Conservation (phyloP, 2,113 vertebrate genomes). For the Electrona antarctica region DNA sequence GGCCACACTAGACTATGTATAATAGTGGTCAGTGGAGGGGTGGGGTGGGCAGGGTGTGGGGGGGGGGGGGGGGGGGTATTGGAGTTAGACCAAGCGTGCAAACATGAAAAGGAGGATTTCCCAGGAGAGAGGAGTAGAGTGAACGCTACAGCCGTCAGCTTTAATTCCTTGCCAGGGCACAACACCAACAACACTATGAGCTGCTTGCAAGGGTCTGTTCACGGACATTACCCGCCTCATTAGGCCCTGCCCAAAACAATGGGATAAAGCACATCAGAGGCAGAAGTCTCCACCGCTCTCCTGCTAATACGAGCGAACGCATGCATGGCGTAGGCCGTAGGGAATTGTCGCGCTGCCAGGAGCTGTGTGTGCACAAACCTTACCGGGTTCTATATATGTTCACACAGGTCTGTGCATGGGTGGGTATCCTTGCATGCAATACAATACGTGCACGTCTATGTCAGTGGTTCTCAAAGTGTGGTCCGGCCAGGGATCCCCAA, state of each 20-base stretch:
- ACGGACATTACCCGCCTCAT: conserved; percentile 57
- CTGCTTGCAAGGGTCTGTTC: conserved; percentile 40
- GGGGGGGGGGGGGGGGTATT: background rate
- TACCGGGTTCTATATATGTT: no score
- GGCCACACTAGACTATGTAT: no score
- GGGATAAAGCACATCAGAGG: no score
- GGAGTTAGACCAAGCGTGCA: conserved; percentile 11
- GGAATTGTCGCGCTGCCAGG: conserved; percentile 5
- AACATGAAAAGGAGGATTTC: conserved; percentile 16
- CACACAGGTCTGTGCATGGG: no score
- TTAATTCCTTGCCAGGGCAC: conserved; percentile 54
- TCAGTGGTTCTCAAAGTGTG: no score
- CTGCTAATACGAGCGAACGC: conserved; percentile 12
- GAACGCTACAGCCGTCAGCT: conserved; percentile 35
- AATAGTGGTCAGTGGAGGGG: background rate
- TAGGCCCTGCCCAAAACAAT: conserved; percentile 61
- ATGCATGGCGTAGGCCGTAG: conserved; percentile 10
- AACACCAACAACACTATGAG: conserved; percentile 28
- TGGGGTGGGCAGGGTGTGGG: no score
- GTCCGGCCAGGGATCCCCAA: no score
- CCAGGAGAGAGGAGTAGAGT: conserved; percentile 9
- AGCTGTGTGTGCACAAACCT: background rate
- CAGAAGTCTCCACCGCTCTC: conserved; percentile 36
- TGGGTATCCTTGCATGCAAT: no score
- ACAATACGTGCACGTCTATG: no score